phyloP scores from a whole-genome alignment of 2,113 vertebrate species.

The Puffinus mauretanicus region DNA sequence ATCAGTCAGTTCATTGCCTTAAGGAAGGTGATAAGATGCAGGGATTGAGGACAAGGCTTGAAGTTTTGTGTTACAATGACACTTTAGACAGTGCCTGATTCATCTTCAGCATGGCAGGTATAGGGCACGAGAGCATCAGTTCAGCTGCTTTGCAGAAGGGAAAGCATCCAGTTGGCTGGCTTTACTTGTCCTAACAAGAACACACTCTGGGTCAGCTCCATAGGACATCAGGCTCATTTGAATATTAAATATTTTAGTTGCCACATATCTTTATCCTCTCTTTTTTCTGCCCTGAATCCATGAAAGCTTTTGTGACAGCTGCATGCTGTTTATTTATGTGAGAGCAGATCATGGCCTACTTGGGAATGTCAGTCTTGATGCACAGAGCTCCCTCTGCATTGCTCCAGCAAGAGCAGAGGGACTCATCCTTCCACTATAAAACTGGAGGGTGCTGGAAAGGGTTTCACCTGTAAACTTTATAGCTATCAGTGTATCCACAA shows the following conservation, averaged over 20 bases:
- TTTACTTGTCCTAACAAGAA: not conserved
- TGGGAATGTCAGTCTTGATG: not conserved
- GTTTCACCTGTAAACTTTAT: not conserved
- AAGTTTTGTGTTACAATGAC: not conserved
- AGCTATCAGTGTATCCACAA: not conserved
- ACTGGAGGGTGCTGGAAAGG: not conserved
- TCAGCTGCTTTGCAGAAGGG: not conserved
- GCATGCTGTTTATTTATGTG: not conserved
- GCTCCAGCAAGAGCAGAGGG: not conserved
- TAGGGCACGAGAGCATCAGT: not conserved
- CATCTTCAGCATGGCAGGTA: not conserved
- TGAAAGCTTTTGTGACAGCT: slow-evolving; percentile 5
- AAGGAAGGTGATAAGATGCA: not conserved
- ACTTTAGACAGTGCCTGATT: not conserved
- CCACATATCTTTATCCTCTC: not conserved
- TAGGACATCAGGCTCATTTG: not conserved
- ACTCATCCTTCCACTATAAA: not conserved
- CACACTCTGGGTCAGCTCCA: not conserved
- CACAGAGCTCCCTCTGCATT: not conserved
- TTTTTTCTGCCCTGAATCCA: not conserved
- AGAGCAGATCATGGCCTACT: not conserved
- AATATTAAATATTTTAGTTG: slow-evolving; percentile 52
- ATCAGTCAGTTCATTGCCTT: not conserved
- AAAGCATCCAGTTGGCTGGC: not conserved
- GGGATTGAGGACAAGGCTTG: not conserved